Evolutionary conservation across 2,113 vertebrate genomes (phyloP), one percentile per base, ranked within the genome.

Genomic region (Genyomyrus donnyi): DNA sequence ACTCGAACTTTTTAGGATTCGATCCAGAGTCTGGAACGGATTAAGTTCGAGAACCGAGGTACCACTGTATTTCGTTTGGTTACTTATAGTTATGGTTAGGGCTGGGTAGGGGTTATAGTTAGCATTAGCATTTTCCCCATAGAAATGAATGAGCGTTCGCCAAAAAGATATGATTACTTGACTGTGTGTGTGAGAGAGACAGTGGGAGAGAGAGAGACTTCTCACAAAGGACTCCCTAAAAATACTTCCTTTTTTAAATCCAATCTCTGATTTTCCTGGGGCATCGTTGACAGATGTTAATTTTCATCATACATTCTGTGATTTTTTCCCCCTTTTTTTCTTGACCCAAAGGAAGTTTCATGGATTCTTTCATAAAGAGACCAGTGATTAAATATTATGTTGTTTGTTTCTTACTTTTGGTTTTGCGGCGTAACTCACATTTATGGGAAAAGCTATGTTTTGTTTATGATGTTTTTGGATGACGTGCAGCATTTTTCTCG

Each of bases 221-320:
- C 74, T 53, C 74, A 84, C 56, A 70, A 52, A 84, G 31, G 21
- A 19, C 77, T 58, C 7, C 52, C 13, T 17, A 24, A 53, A 21
- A 56, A 56, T 21, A 42, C 45, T 53, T 50, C 27, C 1, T 9
- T n/a, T 27, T 53, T 53, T 21, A 46, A 56, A 52, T 49, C 19
- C 19, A 35, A 21, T 27, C 66, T 83, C 48, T 87, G 11, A 66
- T 42, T 52, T 49, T 80, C 42, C 56, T 50, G 3, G 52, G 89
- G 90, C 77, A 88, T 87, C 24, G 90, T 89, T 89, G 89, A 85
- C 90, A 85, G 89, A 85, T 89, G 10, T 11, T 62, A 52, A 39
- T 90, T 90, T 85, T 91, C 89, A 93, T 92, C 88, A 91, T 87
- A 77, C 62, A 62, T 39, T 80, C 19, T 24, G 19, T 50, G 49